Percentiles rank a stretch among this genome's conserved stretches.
phyloP scores from a whole-genome alignment of 2,888 invertebrate genomes.

The Lochmaea capreae region DNA sequence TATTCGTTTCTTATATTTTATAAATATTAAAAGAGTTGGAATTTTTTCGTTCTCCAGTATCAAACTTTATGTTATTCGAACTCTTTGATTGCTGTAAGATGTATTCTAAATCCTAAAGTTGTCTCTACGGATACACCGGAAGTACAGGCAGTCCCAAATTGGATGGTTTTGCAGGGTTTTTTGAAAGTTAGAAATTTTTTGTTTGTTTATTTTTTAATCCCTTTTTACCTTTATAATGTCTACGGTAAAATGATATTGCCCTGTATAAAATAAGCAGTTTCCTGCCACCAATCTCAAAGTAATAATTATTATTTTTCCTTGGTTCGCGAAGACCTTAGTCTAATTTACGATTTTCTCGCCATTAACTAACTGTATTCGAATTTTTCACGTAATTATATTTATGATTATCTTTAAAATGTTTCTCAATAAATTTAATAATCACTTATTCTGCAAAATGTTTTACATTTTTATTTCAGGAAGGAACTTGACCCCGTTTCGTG shows the following conservation, averaged over 20 bases:
- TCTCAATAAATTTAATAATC: background rate
- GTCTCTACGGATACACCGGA: no score
- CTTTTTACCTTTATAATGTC: no score
- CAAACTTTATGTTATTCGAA: no score
- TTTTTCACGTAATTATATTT: background rate
- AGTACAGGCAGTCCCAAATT: no score
- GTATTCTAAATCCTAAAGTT: no score
- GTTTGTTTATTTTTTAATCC: no score
- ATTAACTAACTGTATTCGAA: background rate
- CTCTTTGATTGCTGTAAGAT: no score
- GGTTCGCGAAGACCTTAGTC: background rate
- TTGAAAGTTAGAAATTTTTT: no score
- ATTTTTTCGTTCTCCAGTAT: no score
- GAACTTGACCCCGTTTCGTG: conserved; percentile 13
- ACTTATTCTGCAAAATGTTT: conserved; percentile 4
- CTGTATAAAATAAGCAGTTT: background rate
- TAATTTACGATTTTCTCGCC: background rate
- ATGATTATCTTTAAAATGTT: background rate
- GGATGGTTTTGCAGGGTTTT: no score
- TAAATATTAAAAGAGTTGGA: background rate
- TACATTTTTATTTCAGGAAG: conserved; percentile 1
- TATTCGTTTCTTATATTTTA: background rate
- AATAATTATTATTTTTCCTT: conserved; percentile 4
- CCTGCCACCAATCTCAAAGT: background rate
- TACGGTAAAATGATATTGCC: no score